phyloP scores from a whole-genome alignment of 2,797 vertebrate species.

The Anas capensis region DNA sequence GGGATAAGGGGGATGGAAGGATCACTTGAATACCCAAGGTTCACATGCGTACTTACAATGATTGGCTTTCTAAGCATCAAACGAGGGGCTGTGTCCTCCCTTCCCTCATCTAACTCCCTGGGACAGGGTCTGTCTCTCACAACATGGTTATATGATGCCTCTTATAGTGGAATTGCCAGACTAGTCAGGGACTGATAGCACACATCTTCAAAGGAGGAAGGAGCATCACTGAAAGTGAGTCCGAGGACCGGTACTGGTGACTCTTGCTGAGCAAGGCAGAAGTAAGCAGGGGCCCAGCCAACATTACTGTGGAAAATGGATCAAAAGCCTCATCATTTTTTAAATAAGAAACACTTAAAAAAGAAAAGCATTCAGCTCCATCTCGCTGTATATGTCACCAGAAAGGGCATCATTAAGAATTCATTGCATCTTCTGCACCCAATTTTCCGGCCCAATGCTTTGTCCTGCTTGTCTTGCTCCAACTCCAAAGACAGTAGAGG shows the following conservation, averaged over 20 bases:
- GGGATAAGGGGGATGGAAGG: not conserved
- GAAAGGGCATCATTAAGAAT: constrained; percentile 78
- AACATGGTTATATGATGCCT: not conserved
- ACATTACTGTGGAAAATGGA: constrained; percentile 20
- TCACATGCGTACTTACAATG: not conserved
- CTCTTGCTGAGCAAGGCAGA: constrained; percentile 26
- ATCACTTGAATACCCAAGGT: not conserved
- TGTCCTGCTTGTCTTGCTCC: constrained; percentile 67
- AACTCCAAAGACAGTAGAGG: constrained; percentile 42
- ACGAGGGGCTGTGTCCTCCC: not conserved
- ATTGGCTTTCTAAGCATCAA: not conserved
- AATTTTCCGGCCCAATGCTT: constrained; percentile 81
- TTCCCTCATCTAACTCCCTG: not conserved
- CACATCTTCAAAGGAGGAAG: not conserved
- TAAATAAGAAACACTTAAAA: constrained; percentile 60
- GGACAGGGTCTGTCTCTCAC: not conserved
- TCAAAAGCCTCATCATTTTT: constrained; percentile 63
- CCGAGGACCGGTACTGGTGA: not conserved
- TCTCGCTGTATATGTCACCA: constrained; percentile 17
- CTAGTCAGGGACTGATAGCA: not conserved
- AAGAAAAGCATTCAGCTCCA: constrained; percentile 38
- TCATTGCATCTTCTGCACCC: constrained; percentile 75
- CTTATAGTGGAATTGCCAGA: not conserved
- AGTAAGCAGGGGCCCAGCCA: not conserved
- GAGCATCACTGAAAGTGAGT: not conserved